These are phyloP conservation scores for Momotus momota DNA, from an alignment of 2,797 vertebrate species.

Conservation along the genomic window DNA sequence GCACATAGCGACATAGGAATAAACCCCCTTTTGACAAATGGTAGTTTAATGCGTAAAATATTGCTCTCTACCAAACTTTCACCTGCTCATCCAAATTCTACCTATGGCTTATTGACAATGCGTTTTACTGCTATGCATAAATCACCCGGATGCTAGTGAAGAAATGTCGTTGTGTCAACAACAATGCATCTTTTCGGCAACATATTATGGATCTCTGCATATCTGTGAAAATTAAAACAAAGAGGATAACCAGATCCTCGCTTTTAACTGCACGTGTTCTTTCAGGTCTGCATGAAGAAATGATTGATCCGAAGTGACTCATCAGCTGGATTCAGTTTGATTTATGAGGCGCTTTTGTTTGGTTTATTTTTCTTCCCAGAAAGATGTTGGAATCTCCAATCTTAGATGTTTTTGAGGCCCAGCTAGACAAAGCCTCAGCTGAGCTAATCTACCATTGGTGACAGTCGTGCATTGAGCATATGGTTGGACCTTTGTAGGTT, in stretches of 20 bases:
- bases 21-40: neutral
- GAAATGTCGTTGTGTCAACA: neutral
- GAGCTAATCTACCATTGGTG: neutral
- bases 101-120: neutral
- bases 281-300: neutral
- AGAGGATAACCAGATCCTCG: neutral
- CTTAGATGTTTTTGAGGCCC: neutral
- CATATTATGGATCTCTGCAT: neutral
- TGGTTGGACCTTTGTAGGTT: neutral
- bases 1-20: neutral
- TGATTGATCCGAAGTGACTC: neutral
- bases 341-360: neutral
- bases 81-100: neutral
- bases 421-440: neutral
- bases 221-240: neutral
- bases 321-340: neutral
- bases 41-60: neutral
- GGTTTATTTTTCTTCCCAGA: neutral
- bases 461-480: neutral
- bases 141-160: neutral
- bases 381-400: neutral
- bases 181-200: neutral
- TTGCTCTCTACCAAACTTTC: neutral
- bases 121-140: neutral
- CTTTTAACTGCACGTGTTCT: rapidly evolving